Evolutionary conservation across 2,888 invertebrate species (phyloP), one percentile per base, ranked within the genome.

Genomic region (Brassicogethes aeneus): DNA sequence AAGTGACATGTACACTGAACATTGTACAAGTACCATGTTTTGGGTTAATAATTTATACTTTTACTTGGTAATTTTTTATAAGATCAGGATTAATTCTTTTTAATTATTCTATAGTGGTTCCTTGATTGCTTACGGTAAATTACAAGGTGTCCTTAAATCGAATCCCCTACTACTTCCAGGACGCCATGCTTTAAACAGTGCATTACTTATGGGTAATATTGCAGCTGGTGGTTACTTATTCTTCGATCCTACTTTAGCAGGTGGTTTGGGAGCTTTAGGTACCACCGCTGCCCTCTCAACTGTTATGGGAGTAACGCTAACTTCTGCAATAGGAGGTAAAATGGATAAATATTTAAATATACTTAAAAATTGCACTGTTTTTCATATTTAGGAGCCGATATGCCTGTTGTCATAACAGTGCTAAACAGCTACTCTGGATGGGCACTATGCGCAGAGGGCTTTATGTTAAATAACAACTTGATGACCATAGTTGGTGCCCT

Each of bases 321-420:
- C 91, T 0, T 79, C 86, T 43, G 91, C 91, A 36, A 92, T 92
- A 59, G 91, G 92, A 73, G 90, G 87, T 81, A 60, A 32, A 32
- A 3, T 10, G 23, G 12, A 5, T 32, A 32, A 32, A 10, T 32
- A 10, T 12, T 5, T 32, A 32, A 12, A 32, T 10, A 3, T 12
- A 10, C 3, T 32, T 32, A 5, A 13, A 10, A 32, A 5, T 34
- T 16, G 3, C 7, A 8, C 3, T 14, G 13, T 14, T 35, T 35
- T 5, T 16, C 2, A 15, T 2, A 29, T 35, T 42, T 57, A 86
- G 87, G 90, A 51, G 91, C 91, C 48, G 91, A 92, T 69, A 91
- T 91, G 91, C 91, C 91, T 0, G 91, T 92, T 1, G 91, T 91
- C 2, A 91, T 92, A 60, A 92, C 92, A 0, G 92, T 92, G 8